Evolutionary conservation across 2,113 vertebrate genomes (phyloP).

Genomic region (Pycnonotus jocosus): DNA sequence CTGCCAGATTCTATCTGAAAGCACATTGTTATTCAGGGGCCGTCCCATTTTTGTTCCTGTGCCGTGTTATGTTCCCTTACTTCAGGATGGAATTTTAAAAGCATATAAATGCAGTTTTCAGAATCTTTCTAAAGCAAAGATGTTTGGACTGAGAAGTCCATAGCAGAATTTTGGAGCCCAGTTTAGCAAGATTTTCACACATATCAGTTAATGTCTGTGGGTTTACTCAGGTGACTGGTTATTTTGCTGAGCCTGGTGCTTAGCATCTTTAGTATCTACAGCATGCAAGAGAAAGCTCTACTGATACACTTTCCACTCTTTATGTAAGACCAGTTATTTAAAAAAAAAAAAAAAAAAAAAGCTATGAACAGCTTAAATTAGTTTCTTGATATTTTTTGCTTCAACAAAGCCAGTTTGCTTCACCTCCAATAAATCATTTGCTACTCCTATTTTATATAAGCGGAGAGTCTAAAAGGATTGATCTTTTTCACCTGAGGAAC

Average conservation of each 20-base stretch:
- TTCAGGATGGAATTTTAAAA: not conserved
- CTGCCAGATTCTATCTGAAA: not conserved
- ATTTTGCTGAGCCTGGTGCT: not conserved
- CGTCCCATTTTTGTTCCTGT: not conserved
- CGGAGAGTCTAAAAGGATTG: not conserved
- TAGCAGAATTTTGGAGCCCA: not conserved
- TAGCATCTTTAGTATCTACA: not conserved
- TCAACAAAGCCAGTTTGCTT: not conserved
- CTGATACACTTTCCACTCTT: not conserved
- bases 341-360: not conserved
- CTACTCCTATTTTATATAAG: not conserved
- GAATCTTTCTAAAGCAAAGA: not conserved
- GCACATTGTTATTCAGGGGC: not conserved
- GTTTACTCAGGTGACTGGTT: not conserved
- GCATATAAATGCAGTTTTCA: not conserved
- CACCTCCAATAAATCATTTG: not conserved
- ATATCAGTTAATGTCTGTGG: fast-evolving
- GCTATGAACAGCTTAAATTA: not conserved
- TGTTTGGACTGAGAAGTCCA: not conserved
- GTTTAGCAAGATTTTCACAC: not conserved
- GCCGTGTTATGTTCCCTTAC: not conserved
- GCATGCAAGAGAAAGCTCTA: not conserved
- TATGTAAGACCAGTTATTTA: not conserved
- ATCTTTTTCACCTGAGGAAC: not conserved
- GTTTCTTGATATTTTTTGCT: not conserved